These are phyloP conservation scores for Strix uralensis DNA, from an alignment of 2,113 vertebrate species.

Conservation along the genomic window DNA sequence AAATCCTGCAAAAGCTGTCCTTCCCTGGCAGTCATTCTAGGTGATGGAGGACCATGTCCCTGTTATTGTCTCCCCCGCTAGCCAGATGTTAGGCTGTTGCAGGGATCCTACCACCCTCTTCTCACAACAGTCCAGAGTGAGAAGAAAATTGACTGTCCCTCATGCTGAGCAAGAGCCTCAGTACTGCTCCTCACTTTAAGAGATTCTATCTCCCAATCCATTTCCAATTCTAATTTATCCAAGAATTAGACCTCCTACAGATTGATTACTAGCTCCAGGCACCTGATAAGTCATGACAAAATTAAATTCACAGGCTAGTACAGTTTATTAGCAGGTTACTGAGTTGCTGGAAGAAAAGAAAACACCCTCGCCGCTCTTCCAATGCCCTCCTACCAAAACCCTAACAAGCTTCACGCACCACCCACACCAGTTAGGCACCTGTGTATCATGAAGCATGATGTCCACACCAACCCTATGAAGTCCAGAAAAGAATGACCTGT, in stretches of 20 bases:
- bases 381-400: not conserved
- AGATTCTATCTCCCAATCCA: not conserved
- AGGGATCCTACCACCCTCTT: not conserved
- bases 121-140: not conserved
- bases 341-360: not conserved
- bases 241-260: not conserved
- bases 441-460: not conserved
- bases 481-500: not conserved
- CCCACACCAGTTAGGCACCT: not conserved
- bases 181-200: not conserved
- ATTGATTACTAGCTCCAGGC: conserved; percentile 56
- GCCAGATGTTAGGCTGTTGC: not conserved
- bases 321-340: conserved; percentile 44
- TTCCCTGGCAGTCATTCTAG: not conserved
- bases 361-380: not conserved
- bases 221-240: not conserved
- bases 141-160: not conserved
- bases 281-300: conserved; percentile 14
- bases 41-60: not conserved
- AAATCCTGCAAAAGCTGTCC: not conserved
- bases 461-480: not conserved
- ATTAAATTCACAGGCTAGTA: conserved; percentile 45
- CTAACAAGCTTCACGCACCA: not conserved
- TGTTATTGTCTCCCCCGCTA: not conserved
- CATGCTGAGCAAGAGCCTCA: not conserved